Evolutionary conservation across 1,140 invertebrate genomes (phyloP), one percentile per base, ranked within the genome.

Genomic region (Octopus sinensis): DNA sequence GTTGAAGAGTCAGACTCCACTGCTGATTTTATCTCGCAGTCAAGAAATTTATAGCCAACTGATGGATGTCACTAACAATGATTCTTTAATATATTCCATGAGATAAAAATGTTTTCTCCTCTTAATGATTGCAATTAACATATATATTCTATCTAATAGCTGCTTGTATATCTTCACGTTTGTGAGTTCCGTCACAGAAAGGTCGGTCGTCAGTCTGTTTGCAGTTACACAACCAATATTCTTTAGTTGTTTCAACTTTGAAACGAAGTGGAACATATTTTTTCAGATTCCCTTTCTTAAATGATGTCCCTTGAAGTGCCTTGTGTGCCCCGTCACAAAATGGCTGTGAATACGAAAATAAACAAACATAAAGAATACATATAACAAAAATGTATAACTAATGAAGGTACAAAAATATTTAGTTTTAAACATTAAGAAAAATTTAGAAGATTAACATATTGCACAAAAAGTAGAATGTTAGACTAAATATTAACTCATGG

Each of bases 211-310:
- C 93, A 4, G 97, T 98, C 90, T 99, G 97, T 90, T 99, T 99
- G 89, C 98, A 99, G 89, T 98, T 98, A 90, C 98, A 99, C 5
- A 99, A 92, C 96, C 96, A 99, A 88, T 98, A 98, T 17, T 98
- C 95, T 90, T 97, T 97, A 0, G 94, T 95, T 92, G 98, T 94
- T 77, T 94, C 93, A 4, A 98, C 96, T 85, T 92, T 91, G 86
- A 98, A 98, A 81, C 91, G 91, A 13, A 99, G 92, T 1, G 97
- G 97, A 80, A 93, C 86, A 79, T 92, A 86, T 83, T 86, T 86
- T 7, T 82, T 80, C 12, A 82, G 86, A 53, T 83, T 88, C 23
- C 87, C 88, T 17, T 92, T 91, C 51, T 88, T 93, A 0, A 96
- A 90, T 85, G 92, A 94, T 54, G 84, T 86, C 52, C 85, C 87